Evolutionary conservation across 2,113 vertebrate species (phyloP), one percentile per base, ranked within the genome.

Genomic region (Hydrolagus affinis): DNA sequence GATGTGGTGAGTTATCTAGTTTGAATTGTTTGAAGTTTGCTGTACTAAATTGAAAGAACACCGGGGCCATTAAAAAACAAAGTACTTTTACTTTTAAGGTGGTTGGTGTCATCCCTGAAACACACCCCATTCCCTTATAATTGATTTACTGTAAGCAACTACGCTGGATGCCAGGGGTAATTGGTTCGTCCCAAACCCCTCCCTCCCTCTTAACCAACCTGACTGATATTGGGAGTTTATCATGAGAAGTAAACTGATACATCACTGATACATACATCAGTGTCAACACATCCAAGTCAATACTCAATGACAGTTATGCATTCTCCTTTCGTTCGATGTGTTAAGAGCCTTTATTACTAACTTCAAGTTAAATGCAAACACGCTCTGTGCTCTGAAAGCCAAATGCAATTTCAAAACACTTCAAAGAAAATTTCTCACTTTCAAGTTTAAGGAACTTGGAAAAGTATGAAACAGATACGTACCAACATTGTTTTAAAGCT

Each of bases 1-100:
- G 96, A 99, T 92, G 94, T 98, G 96, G 98, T 99, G 90, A 96
- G 97, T 95, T 89, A 91, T 15, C n/a, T 25, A 59, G 44, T 68
- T 64, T 77, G 85, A 68, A 68, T 85, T 91, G 89, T 88, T 86
- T 91, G 88, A 93, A 90, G 92, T 89, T 91, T 89, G 89, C 90
- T 86, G 64, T 44, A 74, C 86, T 66, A 30, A 71, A 70, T 6
- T 44, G 6, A 44, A 3, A 44, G 6, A 44, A 44, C 44, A 44
- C 62, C n/a, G 7, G 9, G 30, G 28, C 11, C 3, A 15, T 25
- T 4, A 71, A 17, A 71, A 71, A 77, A 80, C 87, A 59, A 85
- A 87, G 44, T 7, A 56, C 59, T 21, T 10, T 30, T 66, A n/a
- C n/a, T 21, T 72, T 72, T 72, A 17, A 60, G 32, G 19, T 59